These are phyloP conservation scores for Morone saxatilis DNA, from an alignment of 2,113 vertebrate species.

Conservation along the genomic window DNA sequence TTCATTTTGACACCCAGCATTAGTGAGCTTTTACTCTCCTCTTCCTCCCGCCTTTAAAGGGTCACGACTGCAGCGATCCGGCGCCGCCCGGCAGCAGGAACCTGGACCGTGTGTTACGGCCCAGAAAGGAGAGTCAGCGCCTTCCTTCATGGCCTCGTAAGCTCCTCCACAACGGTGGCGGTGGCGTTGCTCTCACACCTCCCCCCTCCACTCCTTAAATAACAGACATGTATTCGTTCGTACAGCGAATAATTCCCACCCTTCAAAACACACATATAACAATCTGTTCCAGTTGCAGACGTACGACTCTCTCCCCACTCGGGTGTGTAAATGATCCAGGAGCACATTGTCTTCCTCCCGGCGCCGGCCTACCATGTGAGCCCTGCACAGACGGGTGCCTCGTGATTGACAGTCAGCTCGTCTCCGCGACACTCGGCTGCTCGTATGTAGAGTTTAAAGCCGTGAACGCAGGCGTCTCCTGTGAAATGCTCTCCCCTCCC, in stretches of 20 bases:
- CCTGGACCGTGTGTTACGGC: conserved; percentile 9
- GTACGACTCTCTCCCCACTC: conserved; percentile 53
- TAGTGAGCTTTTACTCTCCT: too few species aligned
- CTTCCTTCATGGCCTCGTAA: conserved; percentile 39
- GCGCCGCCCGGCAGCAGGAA: neutral
- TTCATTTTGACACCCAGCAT: too few species aligned
- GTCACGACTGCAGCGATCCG: conserved; percentile 13
- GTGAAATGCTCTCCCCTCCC: conserved; percentile 51
- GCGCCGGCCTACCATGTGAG: conserved; percentile 64
- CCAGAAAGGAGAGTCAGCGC: conserved; percentile 9
- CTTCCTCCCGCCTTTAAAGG: neutral
- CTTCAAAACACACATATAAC: conserved; percentile 72
- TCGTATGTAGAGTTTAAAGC: conserved; percentile 62
- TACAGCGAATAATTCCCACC: conserved; percentile 66
- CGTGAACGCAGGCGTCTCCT: conserved; percentile 59
- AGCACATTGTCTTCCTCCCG: conserved; percentile 52
- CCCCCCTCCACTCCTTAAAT: conserved; percentile 13
- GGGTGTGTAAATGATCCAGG: conserved; percentile 64
- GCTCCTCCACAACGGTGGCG: neutral
- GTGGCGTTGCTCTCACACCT: conserved; percentile 5
- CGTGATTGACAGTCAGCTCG: conserved; percentile 72
- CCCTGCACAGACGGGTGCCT: conserved; percentile 59
- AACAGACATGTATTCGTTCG: conserved; percentile 57
- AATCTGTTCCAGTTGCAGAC: conserved; percentile 72
- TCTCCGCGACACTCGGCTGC: conserved; percentile 69